Percentiles rank a stretch among this genome's conserved stretches.
Conservation (phyloP, 2,797 vertebrate species). For the Falco berigora region DNA sequence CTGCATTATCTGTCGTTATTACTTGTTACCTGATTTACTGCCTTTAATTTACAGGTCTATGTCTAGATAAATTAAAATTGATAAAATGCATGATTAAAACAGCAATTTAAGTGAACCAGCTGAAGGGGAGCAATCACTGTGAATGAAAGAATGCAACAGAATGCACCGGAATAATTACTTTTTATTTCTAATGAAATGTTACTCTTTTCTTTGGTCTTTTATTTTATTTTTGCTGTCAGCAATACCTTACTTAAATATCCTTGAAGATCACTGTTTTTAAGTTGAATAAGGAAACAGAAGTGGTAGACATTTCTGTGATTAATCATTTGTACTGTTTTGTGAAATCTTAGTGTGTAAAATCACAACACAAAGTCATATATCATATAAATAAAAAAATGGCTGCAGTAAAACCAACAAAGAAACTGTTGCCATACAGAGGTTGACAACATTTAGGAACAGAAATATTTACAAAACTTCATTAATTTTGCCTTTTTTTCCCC, state of each 20-base stretch:
- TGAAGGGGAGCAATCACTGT: slow-evolving; percentile 24
- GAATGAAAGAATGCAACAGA: slow-evolving; percentile 21
- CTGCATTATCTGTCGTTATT: slow-evolving; percentile 40
- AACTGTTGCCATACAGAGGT: background rate
- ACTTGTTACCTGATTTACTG: slow-evolving; percentile 46
- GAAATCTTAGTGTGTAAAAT: background rate
- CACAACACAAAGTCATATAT: background rate
- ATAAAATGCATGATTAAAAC: slow-evolving; percentile 41
- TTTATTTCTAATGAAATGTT: background rate
- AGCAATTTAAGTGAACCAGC: slow-evolving; percentile 9
- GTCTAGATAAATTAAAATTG: slow-evolving; percentile 57
- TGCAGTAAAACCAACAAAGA: background rate
- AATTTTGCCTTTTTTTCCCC: background rate
- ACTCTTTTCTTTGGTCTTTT: background rate
- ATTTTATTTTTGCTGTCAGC: background rate
- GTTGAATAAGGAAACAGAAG: background rate
- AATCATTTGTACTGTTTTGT: background rate
- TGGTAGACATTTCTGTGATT: background rate
- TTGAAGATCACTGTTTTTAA: slow-evolving; percentile 1
- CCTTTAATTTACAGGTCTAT: slow-evolving; percentile 40
- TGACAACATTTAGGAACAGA: background rate
- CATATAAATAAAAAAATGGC: background rate
- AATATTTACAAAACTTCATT: background rate
- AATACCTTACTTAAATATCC: slow-evolving; percentile 8
- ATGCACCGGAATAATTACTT: background rate